A percentile compares a stretch with the other conserved stretches of the same genome.
Conservation (phyloP, 2,113 vertebrate species). For the Ophthalmolycus amberensis region DNA sequence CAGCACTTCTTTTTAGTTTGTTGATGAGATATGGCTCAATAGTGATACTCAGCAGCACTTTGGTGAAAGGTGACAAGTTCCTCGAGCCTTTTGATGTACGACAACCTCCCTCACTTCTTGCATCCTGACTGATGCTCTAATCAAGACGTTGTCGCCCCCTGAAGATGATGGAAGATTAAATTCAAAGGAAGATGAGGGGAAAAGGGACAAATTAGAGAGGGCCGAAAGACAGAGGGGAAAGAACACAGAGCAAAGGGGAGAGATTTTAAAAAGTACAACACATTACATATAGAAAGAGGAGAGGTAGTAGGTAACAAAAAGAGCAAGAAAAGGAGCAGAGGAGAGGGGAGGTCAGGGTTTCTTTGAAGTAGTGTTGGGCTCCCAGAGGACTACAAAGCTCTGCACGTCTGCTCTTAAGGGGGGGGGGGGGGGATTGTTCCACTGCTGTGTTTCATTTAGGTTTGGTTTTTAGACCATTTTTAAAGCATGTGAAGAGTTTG, state of each 20-base stretch:
- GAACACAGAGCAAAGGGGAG: not conserved
- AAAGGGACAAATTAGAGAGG: not conserved
- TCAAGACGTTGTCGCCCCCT: not conserved
- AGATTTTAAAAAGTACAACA: not conserved
- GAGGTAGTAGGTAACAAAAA: not conserved
- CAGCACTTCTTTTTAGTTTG: not conserved
- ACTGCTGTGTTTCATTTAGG: not conserved
- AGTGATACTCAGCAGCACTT: not conserved
- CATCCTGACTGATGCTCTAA: not conserved
- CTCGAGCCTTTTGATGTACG: not conserved
- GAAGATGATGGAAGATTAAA: not conserved
- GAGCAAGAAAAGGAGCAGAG: not conserved
- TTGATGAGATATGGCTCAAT: not conserved
- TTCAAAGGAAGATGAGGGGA: not conserved
- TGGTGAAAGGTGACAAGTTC: not conserved
- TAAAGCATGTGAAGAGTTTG: constrained; percentile 1
- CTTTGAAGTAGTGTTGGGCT: constrained; percentile 31
- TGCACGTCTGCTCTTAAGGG: not conserved
- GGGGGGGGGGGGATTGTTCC: not conserved
- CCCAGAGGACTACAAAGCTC: constrained; percentile 10
- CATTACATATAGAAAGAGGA: too few species aligned
- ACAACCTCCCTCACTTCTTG: not conserved
- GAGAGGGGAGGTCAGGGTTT: constrained; percentile 5
- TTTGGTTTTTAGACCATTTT: constrained; percentile 5
- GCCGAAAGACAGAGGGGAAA: not conserved